Base-by-base conservation (phyloP, 1,140 invertebrate species). In the Brachionus rubens region DNA sequence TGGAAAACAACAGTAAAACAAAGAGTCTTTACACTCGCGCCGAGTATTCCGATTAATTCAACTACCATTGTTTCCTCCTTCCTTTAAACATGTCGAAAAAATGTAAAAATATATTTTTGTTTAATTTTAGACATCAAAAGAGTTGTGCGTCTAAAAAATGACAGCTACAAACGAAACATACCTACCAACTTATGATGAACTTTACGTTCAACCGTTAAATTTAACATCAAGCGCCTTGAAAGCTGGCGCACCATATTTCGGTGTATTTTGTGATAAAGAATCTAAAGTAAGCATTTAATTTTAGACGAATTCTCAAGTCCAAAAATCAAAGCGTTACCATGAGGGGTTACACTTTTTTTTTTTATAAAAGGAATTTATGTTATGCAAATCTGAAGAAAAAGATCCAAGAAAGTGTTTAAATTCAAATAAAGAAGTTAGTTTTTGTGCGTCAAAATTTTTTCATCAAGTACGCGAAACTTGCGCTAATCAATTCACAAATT, bases 281-380 rank as follows among this genome's bases (percentile, higher is more conserved):
- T 77, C 40, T 19, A 77, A 77, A 46, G 75, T 76, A 16, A 6
- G n/a, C 26, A 21, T 41, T 41, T 0, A 48, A 12, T 2, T 47
- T 1, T 47, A 12, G 14, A 47, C n/a, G n/a, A n/a, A n/a, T n/a
- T n/a, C n/a, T n/a, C n/a, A n/a, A n/a, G n/a, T n/a, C n/a, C n/a
- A n/a, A n/a, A n/a, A n/a, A n/a, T n/a, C n/a, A n/a, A n/a, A n/a
- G n/a, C n/a, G n/a, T n/a, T n/a, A n/a, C n/a, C n/a, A n/a, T n/a
- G n/a, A n/a, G n/a, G n/a, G n/a, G n/a, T n/a, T n/a, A n/a, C n/a
- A n/a, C n/a, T n/a, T n/a, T n/a, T n/a, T n/a, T n/a, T n/a, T n/a
- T n/a, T n/a, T n/a, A n/a, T n/a, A n/a, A n/a, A 46, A 76, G 75
- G 76, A 77, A 54, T 77, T 77, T 54, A 77, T 77, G 76, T 19